A percentile compares a stretch with the other conserved stretches of the same genome.
Evolutionary conservation across 1,140 invertebrate species (phyloP).

Genomic region (Zaprionus davidi): DNA sequence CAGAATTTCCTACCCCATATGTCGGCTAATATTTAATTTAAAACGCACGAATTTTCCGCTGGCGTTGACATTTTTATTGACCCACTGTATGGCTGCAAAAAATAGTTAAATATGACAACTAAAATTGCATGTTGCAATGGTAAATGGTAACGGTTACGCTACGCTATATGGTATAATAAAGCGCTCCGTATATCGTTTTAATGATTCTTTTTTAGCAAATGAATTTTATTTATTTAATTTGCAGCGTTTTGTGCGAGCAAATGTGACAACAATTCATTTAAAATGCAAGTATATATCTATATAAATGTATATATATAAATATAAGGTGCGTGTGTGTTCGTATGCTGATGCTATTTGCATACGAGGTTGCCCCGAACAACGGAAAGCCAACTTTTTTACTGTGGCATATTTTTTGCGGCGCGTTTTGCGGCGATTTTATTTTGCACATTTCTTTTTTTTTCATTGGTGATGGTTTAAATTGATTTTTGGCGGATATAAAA

Average conservation of each 20-base stretch:
- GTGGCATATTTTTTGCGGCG: conserved; percentile 59
- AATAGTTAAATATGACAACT: conserved; percentile 50
- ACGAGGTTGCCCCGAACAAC: conserved; percentile 63
- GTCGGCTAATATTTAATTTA: conserved; percentile 64
- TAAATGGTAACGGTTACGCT: neutral
- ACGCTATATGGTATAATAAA: conserved; percentile 32
- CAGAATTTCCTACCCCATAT: conserved; percentile 29
- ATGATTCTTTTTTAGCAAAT: conserved; percentile 57
- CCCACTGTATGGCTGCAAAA: conserved; percentile 36
- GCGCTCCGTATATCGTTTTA: conserved; percentile 39
- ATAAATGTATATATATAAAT: conserved; percentile 1
- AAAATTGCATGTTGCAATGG: conserved; percentile 64
- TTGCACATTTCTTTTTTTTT: conserved; percentile 14
- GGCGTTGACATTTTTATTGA: conserved; percentile 75
- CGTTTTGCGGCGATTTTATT: conserved; percentile 56
- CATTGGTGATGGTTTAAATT: conserved; percentile 29
- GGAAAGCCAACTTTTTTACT: conserved; percentile 70
- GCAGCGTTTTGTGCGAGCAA: conserved; percentile 67
- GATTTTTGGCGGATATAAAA: conserved; percentile 42
- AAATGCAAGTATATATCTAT: conserved; percentile 42
- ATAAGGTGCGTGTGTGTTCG: neutral
- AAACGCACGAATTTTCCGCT: conserved; percentile 60
- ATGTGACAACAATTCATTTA: conserved; percentile 78
- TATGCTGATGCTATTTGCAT: conserved; percentile 48
- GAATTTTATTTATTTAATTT: conserved; percentile 78